Evolutionary conservation across 2,113 vertebrate species (phyloP).

Genomic region (Chaenogobius annularis): DNA sequence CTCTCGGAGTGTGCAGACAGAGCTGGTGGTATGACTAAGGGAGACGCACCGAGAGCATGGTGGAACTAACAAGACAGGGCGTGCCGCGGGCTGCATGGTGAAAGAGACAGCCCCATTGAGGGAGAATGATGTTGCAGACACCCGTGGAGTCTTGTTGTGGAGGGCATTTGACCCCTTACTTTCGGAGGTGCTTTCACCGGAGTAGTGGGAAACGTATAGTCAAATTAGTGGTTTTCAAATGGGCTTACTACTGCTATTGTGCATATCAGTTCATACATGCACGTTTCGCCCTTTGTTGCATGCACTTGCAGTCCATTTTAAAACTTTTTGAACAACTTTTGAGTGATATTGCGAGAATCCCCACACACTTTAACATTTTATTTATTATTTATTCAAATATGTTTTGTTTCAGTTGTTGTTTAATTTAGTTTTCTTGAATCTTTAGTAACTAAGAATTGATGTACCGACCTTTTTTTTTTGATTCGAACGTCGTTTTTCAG

Average conservation of each 20-base stretch:
- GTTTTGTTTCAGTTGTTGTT: no score
- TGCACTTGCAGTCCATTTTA: constrained; percentile 74
- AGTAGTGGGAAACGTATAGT: constrained; percentile 36
- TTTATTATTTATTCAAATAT: no score
- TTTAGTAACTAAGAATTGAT: no score
- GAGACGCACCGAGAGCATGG: constrained; percentile 41
- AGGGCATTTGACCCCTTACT: constrained; percentile 61
- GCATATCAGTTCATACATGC: constrained; percentile 66
- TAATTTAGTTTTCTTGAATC: no score
- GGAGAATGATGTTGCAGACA: constrained; percentile 70
- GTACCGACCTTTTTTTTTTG: no score
- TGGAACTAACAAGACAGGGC: constrained; percentile 78
- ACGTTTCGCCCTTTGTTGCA: constrained; percentile 63
- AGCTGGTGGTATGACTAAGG: constrained; percentile 37
- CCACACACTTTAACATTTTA: no score
- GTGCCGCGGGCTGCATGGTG: constrained; percentile 54
- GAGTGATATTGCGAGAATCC: no score
- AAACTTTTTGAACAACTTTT: constrained; percentile 74
- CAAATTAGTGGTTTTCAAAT: constrained; percentile 64
- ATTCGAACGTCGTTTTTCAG: no score
- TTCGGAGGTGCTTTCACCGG: constrained; percentile 33
- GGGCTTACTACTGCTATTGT: constrained; percentile 62
- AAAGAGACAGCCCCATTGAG: constrained; percentile 54
- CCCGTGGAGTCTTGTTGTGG: constrained; percentile 63
- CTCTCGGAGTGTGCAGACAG: constrained; percentile 26